A percentile compares a stretch with the other conserved stretches of the same genome.
Evolutionary conservation across 2,113 vertebrate genomes (phyloP).

Genomic region (Eclectus roratus): DNA sequence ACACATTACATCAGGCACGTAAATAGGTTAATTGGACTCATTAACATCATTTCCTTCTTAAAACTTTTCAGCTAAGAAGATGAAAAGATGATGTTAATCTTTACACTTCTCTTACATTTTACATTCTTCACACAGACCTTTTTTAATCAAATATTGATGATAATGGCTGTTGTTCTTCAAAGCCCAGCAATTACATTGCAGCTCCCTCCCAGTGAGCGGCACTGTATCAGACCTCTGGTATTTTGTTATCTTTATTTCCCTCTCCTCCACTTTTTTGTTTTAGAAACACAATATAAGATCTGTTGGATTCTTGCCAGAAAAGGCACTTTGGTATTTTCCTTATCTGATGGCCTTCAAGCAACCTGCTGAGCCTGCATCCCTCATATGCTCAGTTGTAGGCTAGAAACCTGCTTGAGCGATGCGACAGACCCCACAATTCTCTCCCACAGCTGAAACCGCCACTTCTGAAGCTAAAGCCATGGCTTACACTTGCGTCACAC

Average conservation of each 20-base stretch:
- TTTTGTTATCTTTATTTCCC: slow-evolving; percentile 46
- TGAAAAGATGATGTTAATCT: slow-evolving; percentile 64
- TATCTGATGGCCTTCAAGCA: not conserved
- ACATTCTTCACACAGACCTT: slow-evolving; percentile 69
- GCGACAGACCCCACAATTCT: not conserved
- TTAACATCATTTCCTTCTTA: slow-evolving; percentile 63
- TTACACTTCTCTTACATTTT: slow-evolving; percentile 68
- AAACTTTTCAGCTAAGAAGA: slow-evolving; percentile 59
- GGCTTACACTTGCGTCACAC: not conserved
- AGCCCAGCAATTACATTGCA: slow-evolving; percentile 74
- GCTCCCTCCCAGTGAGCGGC: slow-evolving; percentile 59
- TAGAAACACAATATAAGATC: not conserved
- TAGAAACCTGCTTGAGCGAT: not conserved
- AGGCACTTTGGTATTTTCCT: not conserved
- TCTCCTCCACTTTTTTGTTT: not conserved
- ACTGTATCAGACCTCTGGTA: slow-evolving; percentile 52
- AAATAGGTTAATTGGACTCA: slow-evolving; percentile 58
- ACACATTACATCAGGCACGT: slow-evolving; percentile 10
- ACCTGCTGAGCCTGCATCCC: not conserved
- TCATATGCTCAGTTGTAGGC: not conserved
- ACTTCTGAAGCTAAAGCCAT: not conserved
- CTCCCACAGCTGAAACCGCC: not conserved
- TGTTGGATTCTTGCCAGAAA: not conserved
- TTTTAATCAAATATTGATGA: slow-evolving; percentile 84
- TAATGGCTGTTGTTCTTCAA: slow-evolving; percentile 80